Percentiles rank a stretch among this genome's conserved stretches.
Conservation (phyloP, 1,140 invertebrate genomes). For the Sitobion miscanthi region DNA sequence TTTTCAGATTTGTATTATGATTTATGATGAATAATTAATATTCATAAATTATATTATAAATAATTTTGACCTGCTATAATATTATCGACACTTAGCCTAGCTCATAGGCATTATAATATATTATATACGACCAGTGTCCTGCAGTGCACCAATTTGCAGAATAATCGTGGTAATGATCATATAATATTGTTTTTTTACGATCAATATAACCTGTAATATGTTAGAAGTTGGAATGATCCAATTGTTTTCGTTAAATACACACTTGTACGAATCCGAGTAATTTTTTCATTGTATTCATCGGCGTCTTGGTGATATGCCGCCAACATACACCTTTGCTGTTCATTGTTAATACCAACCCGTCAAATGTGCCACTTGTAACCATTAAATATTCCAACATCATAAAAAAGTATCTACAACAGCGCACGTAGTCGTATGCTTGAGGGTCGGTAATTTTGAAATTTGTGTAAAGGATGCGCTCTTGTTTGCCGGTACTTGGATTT, state of each 20-base stretch:
- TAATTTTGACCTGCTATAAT: too few species aligned
- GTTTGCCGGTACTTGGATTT: background rate
- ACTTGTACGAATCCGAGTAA: conserved; percentile 37
- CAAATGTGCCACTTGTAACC: conserved; percentile 14
- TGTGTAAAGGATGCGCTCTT: background rate
- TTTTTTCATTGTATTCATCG: conserved; percentile 18
- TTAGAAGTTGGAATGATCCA: background rate
- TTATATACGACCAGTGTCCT: too few species aligned
- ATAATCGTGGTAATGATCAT: background rate
- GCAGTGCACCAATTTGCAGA: background rate
- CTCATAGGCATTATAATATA: too few species aligned
- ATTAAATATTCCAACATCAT: conserved; percentile 22
- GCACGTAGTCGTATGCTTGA: background rate
- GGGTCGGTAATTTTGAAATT: conserved; percentile 30
- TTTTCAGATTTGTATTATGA: too few species aligned
- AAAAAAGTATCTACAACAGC: background rate
- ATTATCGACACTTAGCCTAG: too few species aligned
- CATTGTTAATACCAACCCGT: conserved; percentile 2
- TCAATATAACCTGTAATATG: background rate
- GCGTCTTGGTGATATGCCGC: conserved; percentile 40
- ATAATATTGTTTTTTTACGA: background rate
- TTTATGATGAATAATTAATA: too few species aligned
- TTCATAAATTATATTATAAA: too few species aligned
- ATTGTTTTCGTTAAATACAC: background rate
- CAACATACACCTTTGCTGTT: conserved; percentile 3